A percentile compares a stretch with the other conserved stretches of the same genome.
phyloP scores from a whole-genome alignment of 1,140 invertebrate species.

The Caenorhabditis briggsae region DNA sequence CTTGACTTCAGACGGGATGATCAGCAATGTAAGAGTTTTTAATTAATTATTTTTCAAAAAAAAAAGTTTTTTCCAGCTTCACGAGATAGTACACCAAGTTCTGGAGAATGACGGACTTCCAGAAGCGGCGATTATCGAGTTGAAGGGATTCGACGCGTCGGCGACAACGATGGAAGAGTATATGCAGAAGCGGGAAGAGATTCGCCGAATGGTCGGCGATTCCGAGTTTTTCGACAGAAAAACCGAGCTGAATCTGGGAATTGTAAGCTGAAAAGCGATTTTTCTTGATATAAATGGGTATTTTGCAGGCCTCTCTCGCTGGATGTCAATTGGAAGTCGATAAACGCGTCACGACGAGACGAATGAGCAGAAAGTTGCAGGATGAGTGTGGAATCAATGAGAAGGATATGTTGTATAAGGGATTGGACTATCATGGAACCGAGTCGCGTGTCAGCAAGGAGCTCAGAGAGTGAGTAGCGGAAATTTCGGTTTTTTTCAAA shows the following conservation, averaged over 20 bases:
- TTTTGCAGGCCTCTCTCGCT: constrained; percentile 29
- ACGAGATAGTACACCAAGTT: background rate
- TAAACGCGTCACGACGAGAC: background rate
- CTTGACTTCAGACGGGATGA: background rate
- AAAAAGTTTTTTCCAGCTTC: constrained; percentile 9
- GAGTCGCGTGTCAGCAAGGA: constrained; percentile 16
- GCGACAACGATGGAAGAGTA: constrained; percentile 36
- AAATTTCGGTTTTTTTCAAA: background rate
- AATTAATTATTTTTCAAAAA: background rate
- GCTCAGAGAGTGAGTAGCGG: constrained; percentile 7
- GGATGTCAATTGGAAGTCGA: constrained; percentile 15
- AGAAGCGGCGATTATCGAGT: constrained; percentile 25
- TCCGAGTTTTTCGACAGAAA: constrained; percentile 30
- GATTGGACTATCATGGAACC: constrained; percentile 17
- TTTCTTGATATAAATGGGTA: background rate
- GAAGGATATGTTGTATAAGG: constrained; percentile 24
- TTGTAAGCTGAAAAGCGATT: background rate
- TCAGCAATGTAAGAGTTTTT: background rate
- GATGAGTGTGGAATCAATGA: constrained; percentile 46
- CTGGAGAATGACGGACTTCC: background rate
- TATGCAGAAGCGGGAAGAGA: constrained; percentile 31
- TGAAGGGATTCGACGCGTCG: constrained; percentile 26
- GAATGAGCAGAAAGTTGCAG: constrained; percentile 37
- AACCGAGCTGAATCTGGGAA: constrained; percentile 14
- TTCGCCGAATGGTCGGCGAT: constrained; percentile 6